Evolutionary conservation across 2,113 vertebrate species (phyloP).

Genomic region (Gyps fulvus): DNA sequence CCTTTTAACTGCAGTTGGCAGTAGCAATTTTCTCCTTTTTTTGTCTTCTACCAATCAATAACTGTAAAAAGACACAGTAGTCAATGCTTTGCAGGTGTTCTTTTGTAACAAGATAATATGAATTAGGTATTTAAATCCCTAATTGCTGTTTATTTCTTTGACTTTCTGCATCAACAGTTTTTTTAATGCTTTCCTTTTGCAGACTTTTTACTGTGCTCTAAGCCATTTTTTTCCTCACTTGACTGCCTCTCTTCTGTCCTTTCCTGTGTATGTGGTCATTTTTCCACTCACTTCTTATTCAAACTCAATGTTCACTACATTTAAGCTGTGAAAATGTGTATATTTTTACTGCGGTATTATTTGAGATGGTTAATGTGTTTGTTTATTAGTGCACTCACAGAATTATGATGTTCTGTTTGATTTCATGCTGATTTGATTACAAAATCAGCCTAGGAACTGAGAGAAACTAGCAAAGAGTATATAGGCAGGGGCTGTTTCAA

Average conservation of each 20-base stretch:
- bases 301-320: background rate
- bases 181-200: background rate
- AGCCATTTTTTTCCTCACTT: background rate
- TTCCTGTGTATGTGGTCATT: background rate
- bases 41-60: background rate
- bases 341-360: constrained; percentile 2
- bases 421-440: background rate
- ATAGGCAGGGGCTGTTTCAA: background rate
- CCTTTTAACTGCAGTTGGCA: background rate
- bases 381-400: background rate
- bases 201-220: background rate
- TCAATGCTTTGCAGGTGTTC: constrained; percentile 52
- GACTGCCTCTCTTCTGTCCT: background rate
- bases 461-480: background rate
- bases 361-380: background rate
- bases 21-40: background rate
- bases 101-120: constrained; percentile 58
- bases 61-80: background rate
- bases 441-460: background rate
- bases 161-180: background rate
- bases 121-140: constrained; percentile 53
- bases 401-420: background rate
- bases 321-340: background rate
- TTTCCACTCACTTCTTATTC: background rate
- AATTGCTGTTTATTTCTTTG: constrained; percentile 39